A percentile compares a stretch with the other conserved stretches of the same genome.
phyloP scores from a whole-genome alignment of 2,888 invertebrate genomes.

The Athalia circularis region DNA sequence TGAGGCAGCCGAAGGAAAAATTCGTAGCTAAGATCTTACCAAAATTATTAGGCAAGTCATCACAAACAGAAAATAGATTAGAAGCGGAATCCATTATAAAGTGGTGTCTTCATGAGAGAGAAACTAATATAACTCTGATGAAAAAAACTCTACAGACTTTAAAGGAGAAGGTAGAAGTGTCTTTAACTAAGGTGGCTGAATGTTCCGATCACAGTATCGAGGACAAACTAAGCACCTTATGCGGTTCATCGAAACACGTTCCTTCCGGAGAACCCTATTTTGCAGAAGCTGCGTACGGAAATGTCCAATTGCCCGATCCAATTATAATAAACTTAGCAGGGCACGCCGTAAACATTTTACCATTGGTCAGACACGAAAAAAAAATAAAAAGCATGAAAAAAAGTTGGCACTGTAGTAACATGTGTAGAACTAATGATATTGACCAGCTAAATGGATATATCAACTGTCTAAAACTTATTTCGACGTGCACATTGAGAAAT shows the following conservation, averaged over 20 bases:
- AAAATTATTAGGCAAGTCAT: not conserved
- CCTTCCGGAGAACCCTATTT: not conserved
- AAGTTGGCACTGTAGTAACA: not conserved
- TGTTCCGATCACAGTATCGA: not conserved
- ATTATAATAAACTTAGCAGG: not conserved
- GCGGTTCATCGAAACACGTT: not conserved
- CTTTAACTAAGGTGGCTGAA: not conserved
- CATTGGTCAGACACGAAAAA: not conserved
- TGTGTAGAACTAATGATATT: not conserved
- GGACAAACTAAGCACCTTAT: not conserved
- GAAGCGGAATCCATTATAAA: slow-evolving; percentile 26
- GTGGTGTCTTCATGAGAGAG: slow-evolving; percentile 29
- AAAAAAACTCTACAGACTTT: slow-evolving; percentile 9
- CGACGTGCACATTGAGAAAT: not conserved
- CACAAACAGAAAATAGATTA: slow-evolving; percentile 8
- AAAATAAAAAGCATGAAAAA: not conserved
- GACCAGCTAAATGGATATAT: not conserved
- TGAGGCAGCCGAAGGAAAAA: not conserved
- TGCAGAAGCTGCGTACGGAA: not conserved
- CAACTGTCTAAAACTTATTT: not conserved
- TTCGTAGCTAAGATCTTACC: not conserved
- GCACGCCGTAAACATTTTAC: not conserved
- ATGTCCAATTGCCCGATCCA: not conserved
- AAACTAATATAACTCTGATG: not conserved
- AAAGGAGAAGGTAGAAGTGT: slow-evolving; percentile 5